A percentile compares a stretch with the other conserved stretches of the same genome.
Evolutionary conservation across 2,797 vertebrate genomes (phyloP).

Genomic region (Echeneis naucrates): DNA sequence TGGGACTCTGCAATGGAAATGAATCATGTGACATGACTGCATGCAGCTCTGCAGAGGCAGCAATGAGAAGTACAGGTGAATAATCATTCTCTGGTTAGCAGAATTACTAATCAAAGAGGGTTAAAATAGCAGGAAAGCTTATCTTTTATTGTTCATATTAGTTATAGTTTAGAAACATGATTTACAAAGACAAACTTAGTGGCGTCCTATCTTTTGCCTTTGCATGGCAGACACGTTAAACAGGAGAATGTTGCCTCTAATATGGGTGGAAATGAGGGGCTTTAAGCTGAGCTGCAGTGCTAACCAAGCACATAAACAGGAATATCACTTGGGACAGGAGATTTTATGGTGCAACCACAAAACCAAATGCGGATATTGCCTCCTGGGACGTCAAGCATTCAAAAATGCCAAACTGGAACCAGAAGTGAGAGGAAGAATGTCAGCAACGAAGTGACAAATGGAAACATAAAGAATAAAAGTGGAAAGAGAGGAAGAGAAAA

Average conservation of each 20-base stretch:
- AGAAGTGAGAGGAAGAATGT: conserved; percentile 30
- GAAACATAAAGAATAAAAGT: conserved; percentile 42
- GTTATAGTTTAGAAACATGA: conserved; percentile 1
- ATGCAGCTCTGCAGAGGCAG: conserved; percentile 21
- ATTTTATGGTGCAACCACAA: conserved; percentile 64
- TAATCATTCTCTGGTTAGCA: conserved; percentile 12
- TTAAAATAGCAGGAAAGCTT: conserved; percentile 2
- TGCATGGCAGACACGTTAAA: conserved; percentile 33
- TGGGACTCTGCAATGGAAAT: conserved; percentile 58
- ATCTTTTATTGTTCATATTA: conserved; percentile 20
- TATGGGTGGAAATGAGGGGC: conserved; percentile 8
- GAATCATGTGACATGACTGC: conserved; percentile 54
- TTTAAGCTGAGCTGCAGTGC: conserved; percentile 39
- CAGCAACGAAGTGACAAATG: conserved; percentile 34
- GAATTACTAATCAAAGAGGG: conserved; percentile 15
- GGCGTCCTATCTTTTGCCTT: conserved; percentile 11
- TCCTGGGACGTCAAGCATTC: conserved; percentile 42
- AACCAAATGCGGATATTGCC: conserved; percentile 63
- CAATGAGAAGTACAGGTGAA: conserved; percentile 48
- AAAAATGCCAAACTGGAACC: conserved; percentile 34
- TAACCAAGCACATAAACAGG: conserved; percentile 39
- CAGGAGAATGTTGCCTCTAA: conserved; percentile 18
- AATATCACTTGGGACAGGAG: conserved; percentile 49
- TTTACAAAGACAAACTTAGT: not conserved
- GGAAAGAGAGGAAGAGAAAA: conserved; percentile 6